These are phyloP conservation scores for Phrynosoma platyrhinos DNA, from an alignment of 2,113 vertebrate genomes.

Conservation along the genomic window DNA sequence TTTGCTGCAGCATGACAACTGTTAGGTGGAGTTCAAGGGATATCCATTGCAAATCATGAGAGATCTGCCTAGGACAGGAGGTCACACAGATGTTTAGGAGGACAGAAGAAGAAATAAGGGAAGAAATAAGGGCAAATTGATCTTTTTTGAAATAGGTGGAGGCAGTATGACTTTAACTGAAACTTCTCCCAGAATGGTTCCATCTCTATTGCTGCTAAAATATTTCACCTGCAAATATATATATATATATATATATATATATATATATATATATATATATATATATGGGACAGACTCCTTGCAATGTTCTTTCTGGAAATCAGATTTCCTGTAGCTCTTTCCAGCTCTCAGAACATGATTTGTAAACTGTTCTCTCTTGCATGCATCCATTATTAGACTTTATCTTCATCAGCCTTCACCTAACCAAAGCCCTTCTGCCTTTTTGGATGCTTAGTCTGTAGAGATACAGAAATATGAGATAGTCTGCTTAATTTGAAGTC, in stretches of 20 bases:
- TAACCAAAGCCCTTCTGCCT: not conserved
- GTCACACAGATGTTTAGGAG: not conserved
- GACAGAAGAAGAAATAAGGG: not conserved
- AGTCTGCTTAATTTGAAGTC: not conserved
- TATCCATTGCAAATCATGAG: not conserved
- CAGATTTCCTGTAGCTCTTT: not conserved
- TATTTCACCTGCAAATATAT: not conserved
- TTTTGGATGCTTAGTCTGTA: not conserved
- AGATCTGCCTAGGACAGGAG: not conserved
- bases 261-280: too few species aligned
- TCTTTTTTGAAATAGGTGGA: too few species aligned
- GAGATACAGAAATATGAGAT: not conserved
- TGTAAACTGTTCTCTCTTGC: not conserved
- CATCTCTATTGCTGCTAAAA: not conserved
- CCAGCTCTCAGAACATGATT: not conserved
- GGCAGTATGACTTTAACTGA: not conserved
- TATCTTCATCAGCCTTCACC: not conserved
- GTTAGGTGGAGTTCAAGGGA: not conserved
- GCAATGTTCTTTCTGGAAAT: not conserved
- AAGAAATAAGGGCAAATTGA: not conserved
- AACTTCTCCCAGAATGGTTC: not conserved
- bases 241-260: too few species aligned
- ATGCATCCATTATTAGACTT: not conserved
- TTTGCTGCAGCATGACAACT: not conserved
- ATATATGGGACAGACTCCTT: not conserved